phyloP scores from a whole-genome alignment of 1,140 invertebrate genomes.

The Nylanderia fulva region DNA sequence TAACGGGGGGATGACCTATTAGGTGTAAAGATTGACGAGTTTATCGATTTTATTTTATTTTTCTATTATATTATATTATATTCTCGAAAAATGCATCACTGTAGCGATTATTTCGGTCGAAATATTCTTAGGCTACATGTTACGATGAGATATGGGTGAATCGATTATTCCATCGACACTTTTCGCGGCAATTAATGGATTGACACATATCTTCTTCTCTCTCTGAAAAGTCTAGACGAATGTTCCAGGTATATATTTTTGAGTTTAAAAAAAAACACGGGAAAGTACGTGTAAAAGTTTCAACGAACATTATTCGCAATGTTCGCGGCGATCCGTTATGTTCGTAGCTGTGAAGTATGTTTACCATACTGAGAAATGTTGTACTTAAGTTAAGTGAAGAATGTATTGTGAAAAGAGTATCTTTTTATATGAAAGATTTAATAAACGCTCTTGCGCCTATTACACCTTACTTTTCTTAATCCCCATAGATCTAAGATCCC shows the following conservation, averaged over 20 bases:
- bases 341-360: constrained; percentile 23
- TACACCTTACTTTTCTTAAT: neutral
- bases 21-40: constrained; percentile 5
- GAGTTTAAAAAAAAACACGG: constrained; percentile 1
- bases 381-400: constrained; percentile 70
- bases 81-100: neutral
- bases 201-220: neutral
- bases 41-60: constrained; percentile 25
- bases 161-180: neutral
- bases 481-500: neutral
- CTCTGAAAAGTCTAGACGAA: neutral
- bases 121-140: constrained; percentile 10
- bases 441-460: constrained; percentile 67
- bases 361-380: constrained; percentile 44
- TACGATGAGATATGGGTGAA: neutral
- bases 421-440: constrained; percentile 74
- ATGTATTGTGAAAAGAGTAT: constrained; percentile 29
- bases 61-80: constrained; percentile 26
- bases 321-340: constrained; percentile 39
- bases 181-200: neutral
- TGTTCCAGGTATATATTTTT: neutral
- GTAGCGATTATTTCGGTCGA: constrained; percentile 23
- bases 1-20: too few species aligned
- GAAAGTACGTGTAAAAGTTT: neutral
- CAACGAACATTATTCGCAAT: constrained; percentile 25